Evolutionary conservation across 2,888 invertebrate species (phyloP).

Genomic region (Smittia aterrima): DNA sequence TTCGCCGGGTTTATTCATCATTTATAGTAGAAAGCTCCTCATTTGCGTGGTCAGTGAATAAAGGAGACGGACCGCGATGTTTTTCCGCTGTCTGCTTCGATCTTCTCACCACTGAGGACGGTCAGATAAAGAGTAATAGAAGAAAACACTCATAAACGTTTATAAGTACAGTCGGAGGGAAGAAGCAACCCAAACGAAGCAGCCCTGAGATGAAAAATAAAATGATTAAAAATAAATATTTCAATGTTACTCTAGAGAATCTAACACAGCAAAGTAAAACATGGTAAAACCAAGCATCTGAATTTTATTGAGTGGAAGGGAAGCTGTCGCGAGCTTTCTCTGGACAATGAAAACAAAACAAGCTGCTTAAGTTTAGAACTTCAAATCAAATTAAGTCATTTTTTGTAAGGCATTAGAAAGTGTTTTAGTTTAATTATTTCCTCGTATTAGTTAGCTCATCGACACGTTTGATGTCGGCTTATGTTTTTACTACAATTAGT

Average conservation of each 20-base stretch:
- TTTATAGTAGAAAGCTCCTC: not conserved
- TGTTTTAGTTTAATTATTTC: constrained; percentile 6
- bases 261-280: constrained; percentile 29
- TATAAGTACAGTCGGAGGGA: not conserved
- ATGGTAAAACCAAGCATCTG: not conserved
- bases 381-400: constrained; percentile 17
- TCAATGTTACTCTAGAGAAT: constrained; percentile 41
- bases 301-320: not conserved
- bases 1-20: constrained; percentile 10
- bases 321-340: not conserved
- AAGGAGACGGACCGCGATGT: not conserved
- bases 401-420: not conserved
- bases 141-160: constrained; percentile 11
- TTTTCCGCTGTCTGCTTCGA: not conserved
- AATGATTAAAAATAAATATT: constrained; percentile 35
- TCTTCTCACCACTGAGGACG: not conserved
- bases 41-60: not conserved
- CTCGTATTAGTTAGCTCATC: not conserved
- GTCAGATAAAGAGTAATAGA: not conserved
- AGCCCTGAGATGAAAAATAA: no score
- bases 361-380: constrained; percentile 13
- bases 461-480: not conserved
- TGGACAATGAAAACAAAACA: constrained; percentile 11
- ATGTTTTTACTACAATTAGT: not conserved
- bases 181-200: constrained; percentile 27